Evolutionary conservation across 2,888 invertebrate genomes (phyloP).

Genomic region (Dioctria linearis): DNA sequence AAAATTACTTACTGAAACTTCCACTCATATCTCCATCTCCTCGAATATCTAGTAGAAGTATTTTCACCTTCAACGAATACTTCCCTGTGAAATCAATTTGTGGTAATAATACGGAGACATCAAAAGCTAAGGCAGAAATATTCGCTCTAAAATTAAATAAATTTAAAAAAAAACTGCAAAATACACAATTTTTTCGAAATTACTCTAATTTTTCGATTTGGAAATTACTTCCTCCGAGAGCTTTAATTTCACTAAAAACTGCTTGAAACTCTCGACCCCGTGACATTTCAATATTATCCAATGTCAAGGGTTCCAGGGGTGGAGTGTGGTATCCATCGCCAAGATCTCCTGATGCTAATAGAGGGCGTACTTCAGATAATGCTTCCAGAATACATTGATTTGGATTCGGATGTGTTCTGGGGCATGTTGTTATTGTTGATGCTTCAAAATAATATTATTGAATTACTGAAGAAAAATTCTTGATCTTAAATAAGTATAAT

Average conservation of each 20-base stretch:
- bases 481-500: no score
- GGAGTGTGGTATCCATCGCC: constrained; percentile 69
- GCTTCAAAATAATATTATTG: constrained; percentile 61
- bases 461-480: no score
- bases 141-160: constrained; percentile 64
- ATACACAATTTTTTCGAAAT: constrained; percentile 14
- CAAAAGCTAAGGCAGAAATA: constrained; percentile 66
- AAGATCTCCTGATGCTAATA: constrained; percentile 67
- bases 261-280: constrained; percentile 68
- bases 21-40: constrained; percentile 69
- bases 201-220: constrained; percentile 69
- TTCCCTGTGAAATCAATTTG: constrained; percentile 68
- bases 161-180: constrained; percentile 3
- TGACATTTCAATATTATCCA: constrained; percentile 69
- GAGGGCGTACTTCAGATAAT: constrained; percentile 66
- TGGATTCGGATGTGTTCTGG: constrained; percentile 68
- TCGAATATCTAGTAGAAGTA: constrained; percentile 67
- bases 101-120: constrained; percentile 67
- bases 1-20: constrained; percentile 63
- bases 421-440: constrained; percentile 67
- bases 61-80: constrained; percentile 67
- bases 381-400: constrained; percentile 68
- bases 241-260: constrained; percentile 66
- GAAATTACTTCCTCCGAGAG: constrained; percentile 69
- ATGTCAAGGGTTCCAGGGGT: constrained; percentile 66